Evolutionary conservation across 2,888 invertebrate genomes (phyloP), one percentile per base, ranked within the genome.

Genomic region (Hemithea aestivaria): DNA sequence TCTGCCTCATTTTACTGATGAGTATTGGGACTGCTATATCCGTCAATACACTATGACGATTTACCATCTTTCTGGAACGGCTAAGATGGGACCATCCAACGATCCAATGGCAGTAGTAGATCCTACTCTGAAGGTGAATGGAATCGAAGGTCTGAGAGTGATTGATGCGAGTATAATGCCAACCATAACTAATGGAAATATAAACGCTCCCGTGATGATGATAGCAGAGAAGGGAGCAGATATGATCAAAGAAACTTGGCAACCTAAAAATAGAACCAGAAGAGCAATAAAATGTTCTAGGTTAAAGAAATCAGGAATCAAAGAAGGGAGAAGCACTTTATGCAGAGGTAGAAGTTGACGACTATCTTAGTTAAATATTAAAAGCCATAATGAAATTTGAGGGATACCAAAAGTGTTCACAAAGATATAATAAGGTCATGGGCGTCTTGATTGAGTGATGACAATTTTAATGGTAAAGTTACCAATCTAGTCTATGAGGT

Each of bases 151-250:
- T 0, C 75, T 96, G 11, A 84, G 96, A 32, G 95, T 96, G 0
- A 93, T 96, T 40, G 96, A 96, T 61, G 95, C 95, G 0, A 94
- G 94, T 47, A 93, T 96, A 46, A 96, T 96, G 95, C 96, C 96
- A 0, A 88, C 92, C 1, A 93, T 96, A 22, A 94, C 95, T 0
- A 95, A 93, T 64, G 96, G 96, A 0, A 96, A 96, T 60, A 95
- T 94, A 10, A 95, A 96, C 59, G 96, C 96, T 0, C 95, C 96
- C 0, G 92, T 92, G 0, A 92, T 95, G 20, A 96, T 96, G 96
- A 94, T 96, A 10, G 96, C 89, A 0, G 96, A 96, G 66, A 96
- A 95, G 63, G 95, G 92, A 0, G 91, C 96, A 1, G 95, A 96
- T 72, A 69, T 96, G 77, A 91, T 96, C 21, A 94, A 94, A 66